phyloP scores from a whole-genome alignment of 2,797 vertebrate genomes.

The Heterohyrax brucei region DNA sequence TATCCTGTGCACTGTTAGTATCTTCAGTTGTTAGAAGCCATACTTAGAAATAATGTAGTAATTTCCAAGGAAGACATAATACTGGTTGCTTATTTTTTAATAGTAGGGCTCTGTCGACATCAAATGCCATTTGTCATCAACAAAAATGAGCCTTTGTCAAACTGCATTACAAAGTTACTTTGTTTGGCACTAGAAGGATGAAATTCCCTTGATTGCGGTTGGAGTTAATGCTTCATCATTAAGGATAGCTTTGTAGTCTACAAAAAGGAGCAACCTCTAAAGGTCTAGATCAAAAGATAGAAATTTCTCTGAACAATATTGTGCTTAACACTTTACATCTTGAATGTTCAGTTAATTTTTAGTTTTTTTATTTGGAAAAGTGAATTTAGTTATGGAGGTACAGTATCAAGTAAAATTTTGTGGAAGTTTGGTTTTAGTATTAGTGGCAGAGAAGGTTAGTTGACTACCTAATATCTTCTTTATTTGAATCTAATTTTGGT shows the following conservation, averaged over 20 bases:
- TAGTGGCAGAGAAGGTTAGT: background rate
- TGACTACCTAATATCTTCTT: background rate
- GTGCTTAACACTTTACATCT: background rate
- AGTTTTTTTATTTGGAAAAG: background rate
- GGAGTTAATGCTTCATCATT: background rate
- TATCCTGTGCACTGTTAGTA: background rate
- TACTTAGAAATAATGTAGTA: background rate
- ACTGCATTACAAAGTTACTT: background rate
- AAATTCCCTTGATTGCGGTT: background rate
- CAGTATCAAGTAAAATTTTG: background rate
- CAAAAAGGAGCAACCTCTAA: no score
- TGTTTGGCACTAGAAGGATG: background rate
- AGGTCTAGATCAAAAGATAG: background rate
- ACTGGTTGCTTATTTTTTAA: background rate
- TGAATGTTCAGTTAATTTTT: background rate
- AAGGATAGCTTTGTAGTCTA: no score
- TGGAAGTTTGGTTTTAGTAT: background rate
- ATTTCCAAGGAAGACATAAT: background rate
- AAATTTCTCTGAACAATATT: background rate
- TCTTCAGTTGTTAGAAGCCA: background rate
- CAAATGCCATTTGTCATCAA: background rate
- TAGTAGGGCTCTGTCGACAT: background rate
- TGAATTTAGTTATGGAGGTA: background rate
- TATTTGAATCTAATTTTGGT: background rate
- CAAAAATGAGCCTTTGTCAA: background rate